Evolutionary conservation across 2,113 vertebrate species (phyloP), one percentile per base, ranked within the genome.

Genomic region (Odocoileus hemionus): DNA sequence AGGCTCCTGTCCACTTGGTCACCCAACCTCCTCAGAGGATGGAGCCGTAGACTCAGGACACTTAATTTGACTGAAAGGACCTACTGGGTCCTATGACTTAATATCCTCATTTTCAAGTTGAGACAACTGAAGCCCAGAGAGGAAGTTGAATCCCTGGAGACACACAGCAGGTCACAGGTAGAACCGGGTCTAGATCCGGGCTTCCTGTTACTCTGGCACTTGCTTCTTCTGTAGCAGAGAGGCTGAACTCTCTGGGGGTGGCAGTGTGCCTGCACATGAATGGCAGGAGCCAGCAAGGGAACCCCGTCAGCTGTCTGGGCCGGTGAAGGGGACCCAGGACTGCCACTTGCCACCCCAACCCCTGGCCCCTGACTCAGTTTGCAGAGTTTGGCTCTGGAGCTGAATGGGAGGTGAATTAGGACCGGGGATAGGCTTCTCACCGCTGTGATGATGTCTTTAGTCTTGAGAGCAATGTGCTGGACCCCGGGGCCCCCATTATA

Each of bases 391-490:
- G 45, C 57, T 39, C 61, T 36, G 61, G 30, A 21, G 70, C 36
- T 76, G n/a, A 33, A 3, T 15, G 3, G 28, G 43, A 60, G 43
- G 30, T 23, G 86, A 11, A 7, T 43, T 3, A 12, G n/a, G 95
- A 15, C 9, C 60, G 50, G 79, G 74, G 33, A 23, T 0, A 23
- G 70, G 57, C 11, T 47, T 36, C 97, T 97, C 92, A 99, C 99
- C 0, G 99, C 98, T 2, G 98, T 91, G 96, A 99, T 99, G 98
- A 99, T 99, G 97, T 99, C 99, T 0, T 99, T 98, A 23, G 99
- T 99, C 98, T 99, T 99, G 98, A 99, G 99, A 0, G 99, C 99
- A 0, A 99, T 99, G 98, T 99, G 99, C 98, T 99, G 99, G 61
- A 99, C 99, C 23, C 99, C 99, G 0, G 99, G 98, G 1, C 99